phyloP scores from a whole-genome alignment of 2,113 vertebrate genomes.

The Microcebus tavaratra region DNA sequence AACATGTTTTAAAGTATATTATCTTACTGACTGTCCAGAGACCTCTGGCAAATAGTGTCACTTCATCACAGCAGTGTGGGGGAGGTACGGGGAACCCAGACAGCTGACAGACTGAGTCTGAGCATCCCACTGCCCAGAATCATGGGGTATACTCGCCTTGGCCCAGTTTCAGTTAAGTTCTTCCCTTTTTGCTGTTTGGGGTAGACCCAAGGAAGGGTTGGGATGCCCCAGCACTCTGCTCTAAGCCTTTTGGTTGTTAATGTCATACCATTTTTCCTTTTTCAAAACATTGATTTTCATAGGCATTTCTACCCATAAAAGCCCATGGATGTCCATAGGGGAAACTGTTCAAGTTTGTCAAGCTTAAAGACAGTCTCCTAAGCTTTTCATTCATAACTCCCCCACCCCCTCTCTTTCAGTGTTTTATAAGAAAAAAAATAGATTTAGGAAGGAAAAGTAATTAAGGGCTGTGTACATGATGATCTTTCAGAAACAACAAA shows the following conservation, averaged over 20 bases:
- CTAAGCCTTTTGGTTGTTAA: not conserved
- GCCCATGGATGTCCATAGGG: not conserved
- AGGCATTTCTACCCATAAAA: not conserved
- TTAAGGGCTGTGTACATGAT: not conserved
- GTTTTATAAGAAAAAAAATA: not conserved
- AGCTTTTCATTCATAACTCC: not conserved
- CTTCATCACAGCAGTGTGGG: not conserved
- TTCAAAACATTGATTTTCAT: not conserved
- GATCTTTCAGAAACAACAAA: not conserved
- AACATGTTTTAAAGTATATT: not conserved
- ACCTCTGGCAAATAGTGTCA: not conserved
- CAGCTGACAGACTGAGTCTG: not conserved
- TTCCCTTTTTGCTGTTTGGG: not conserved
- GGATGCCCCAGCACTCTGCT: not conserved
- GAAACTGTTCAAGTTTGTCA: not conserved
- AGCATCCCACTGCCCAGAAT: not conserved
- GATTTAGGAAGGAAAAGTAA: not conserved
- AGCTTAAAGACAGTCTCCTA: not conserved
- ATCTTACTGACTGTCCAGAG: not conserved
- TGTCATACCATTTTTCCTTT: not conserved
- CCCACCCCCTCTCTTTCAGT: not conserved
- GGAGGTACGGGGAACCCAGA: not conserved
- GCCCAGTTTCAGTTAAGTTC: not conserved
- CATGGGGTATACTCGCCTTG: accelerated
- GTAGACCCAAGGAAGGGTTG: not conserved